These are phyloP conservation scores for Ips nitidus DNA, from an alignment of 1,140 invertebrate species.

Conservation along the genomic window DNA sequence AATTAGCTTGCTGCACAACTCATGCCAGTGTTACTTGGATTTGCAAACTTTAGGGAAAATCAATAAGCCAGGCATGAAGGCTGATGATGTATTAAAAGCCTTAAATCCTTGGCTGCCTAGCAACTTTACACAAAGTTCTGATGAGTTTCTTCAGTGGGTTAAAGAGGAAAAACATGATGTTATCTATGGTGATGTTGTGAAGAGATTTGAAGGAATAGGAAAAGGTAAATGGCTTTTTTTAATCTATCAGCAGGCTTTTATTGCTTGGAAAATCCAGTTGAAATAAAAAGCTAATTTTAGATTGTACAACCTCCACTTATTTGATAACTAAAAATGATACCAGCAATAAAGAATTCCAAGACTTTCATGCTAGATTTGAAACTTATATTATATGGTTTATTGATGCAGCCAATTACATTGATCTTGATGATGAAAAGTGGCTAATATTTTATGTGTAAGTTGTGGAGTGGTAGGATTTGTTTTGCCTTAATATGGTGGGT, in stretches of 20 bases:
- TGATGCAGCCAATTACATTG: conserved; percentile 90
- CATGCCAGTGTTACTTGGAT: conserved; percentile 71
- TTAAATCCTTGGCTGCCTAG: conserved; percentile 58
- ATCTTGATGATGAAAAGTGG: conserved; percentile 91
- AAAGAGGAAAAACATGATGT: conserved; percentile 62
- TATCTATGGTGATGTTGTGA: conserved; percentile 38
- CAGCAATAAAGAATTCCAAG: conserved; percentile 68
- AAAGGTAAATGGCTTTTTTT: background rate
- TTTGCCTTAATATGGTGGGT: background rate
- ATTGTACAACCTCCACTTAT: conserved; percentile 64
- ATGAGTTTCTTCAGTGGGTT: conserved; percentile 67
- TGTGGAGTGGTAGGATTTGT: too few relatives aligned
- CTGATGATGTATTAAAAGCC: conserved; percentile 80
- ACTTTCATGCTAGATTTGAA: conserved; percentile 83
- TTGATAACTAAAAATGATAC: conserved; percentile 80
- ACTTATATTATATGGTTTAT: conserved; percentile 95
- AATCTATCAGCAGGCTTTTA: conserved; percentile 2
- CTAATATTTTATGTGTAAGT: conserved; percentile 86
- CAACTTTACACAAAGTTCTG: conserved; percentile 66
- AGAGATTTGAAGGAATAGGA: background rate
- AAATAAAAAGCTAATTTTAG: conserved; percentile 27
- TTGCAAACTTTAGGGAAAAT: conserved; percentile 67
- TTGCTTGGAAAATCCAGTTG: background rate
- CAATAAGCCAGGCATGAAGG: conserved; percentile 62
- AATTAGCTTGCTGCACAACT: conserved; percentile 81